phyloP scores from a whole-genome alignment of 1,140 invertebrate genomes.

The Acyrthosiphon pisum region DNA sequence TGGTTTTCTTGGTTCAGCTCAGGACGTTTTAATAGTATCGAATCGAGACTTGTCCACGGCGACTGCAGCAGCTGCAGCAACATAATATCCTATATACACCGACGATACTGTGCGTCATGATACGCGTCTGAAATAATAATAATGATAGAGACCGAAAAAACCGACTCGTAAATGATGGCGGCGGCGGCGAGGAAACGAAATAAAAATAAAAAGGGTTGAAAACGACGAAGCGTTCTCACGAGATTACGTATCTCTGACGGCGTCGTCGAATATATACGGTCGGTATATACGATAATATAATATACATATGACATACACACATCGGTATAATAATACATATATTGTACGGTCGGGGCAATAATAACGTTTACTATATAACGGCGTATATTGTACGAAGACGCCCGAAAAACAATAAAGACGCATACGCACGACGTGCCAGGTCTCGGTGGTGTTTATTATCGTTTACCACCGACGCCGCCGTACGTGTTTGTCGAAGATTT shows the following conservation, averaged over 20 bases:
- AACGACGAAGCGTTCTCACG: background rate
- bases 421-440: background rate
- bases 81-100: background rate
- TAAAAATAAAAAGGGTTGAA: conserved; percentile 34
- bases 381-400: conserved; percentile 14
- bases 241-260: conserved; percentile 20
- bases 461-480: background rate
- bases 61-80: background rate
- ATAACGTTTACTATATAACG: background rate
- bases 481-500: background rate
- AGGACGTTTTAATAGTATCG: background rate
- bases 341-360: background rate
- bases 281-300: background rate
- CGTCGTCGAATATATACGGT: background rate
- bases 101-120: background rate
- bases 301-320: too few species aligned
- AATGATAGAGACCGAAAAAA: background rate
- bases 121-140: background rate
- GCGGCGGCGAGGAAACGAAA: background rate
- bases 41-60: background rate
- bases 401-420: conserved; percentile 26
- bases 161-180: background rate
- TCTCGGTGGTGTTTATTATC: background rate
- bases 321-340: background rate
- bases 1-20: background rate